A percentile compares a stretch with the other conserved stretches of the same genome.
phyloP scores from a whole-genome alignment of 2,888 invertebrate genomes.

The Sphaeridia pumilis region DNA sequence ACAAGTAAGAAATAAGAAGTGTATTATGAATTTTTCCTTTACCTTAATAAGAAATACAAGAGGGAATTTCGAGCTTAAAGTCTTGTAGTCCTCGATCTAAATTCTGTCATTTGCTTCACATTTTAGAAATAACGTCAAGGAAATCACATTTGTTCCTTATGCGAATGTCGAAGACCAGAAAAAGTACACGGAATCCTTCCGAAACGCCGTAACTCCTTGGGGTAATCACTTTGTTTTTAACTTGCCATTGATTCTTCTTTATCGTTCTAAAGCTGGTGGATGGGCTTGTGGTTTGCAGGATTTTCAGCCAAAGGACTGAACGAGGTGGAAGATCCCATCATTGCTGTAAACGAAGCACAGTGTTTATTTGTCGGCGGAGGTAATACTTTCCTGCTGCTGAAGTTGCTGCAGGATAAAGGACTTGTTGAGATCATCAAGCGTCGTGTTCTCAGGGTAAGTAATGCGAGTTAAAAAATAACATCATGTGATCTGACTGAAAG shows the following conservation, averaged over 20 bases:
- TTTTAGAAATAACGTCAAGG: conserved; percentile 52
- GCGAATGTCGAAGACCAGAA: conserved; percentile 53
- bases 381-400: conserved; percentile 63
- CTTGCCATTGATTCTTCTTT: too few species aligned
- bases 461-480: neutral
- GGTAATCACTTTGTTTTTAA: conserved; percentile 44
- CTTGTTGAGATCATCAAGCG: conserved; percentile 53
- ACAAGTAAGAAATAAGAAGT: conserved; percentile 44
- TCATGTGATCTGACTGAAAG: too few species aligned
- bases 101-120: conserved; percentile 18
- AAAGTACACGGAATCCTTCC: conserved; percentile 51
- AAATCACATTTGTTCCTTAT: conserved; percentile 62
- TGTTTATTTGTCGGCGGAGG: conserved; percentile 70
- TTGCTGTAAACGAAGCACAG: conserved; percentile 51
- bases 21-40: too few species aligned
- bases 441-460: conserved; percentile 45
- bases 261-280: too few species aligned
- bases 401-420: conserved; percentile 55
- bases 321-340: conserved; percentile 43
- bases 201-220: conserved; percentile 50
- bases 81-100: too few species aligned
- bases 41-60: too few species aligned
- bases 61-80: too few species aligned
- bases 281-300: too few species aligned
- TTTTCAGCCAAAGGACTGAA: conserved; percentile 56